A percentile compares a stretch with the other conserved stretches of the same genome.
phyloP scores from a whole-genome alignment of 2,888 invertebrate species.

The Strigamia transsilvanica region DNA sequence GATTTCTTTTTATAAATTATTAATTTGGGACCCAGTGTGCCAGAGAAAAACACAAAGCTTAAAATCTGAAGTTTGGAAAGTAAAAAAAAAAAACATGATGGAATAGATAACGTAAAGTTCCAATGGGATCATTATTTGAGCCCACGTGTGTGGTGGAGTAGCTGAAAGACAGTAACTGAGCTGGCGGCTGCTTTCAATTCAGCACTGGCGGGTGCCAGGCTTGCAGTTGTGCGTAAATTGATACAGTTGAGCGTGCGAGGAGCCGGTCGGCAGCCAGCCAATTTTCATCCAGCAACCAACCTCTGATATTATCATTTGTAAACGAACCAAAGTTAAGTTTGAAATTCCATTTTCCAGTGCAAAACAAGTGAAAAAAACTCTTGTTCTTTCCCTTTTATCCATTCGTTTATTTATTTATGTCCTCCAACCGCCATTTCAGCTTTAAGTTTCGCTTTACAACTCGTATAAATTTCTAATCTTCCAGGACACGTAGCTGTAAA shows the following conservation, averaged over 20 bases:
- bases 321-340: neutral
- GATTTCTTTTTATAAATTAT: too few relatives aligned
- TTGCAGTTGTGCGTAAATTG: neutral
- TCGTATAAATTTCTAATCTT: neutral
- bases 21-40: too few relatives aligned
- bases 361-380: neutral
- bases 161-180: conserved; percentile 25
- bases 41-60: too few relatives aligned
- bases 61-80: too few relatives aligned
- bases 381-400: too few relatives aligned
- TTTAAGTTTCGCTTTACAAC: neutral
- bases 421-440: neutral
- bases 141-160: conserved; percentile 18
- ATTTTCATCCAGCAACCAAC: neutral
- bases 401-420: neutral
- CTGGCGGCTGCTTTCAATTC: conserved; percentile 11
- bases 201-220: conserved; percentile 16
- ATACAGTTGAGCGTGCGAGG: neutral
- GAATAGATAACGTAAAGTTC: conserved; percentile 20
- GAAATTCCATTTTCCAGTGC: neutral
- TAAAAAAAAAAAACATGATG: too few relatives aligned
- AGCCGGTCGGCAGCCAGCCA: neutral
- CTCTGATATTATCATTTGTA: conserved; percentile 10
- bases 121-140: conserved; percentile 24
- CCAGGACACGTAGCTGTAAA: neutral